Evolutionary conservation across 1,140 invertebrate species (phyloP), one percentile per base, ranked within the genome.

Genomic region (Akabosia matsudoensis): DNA sequence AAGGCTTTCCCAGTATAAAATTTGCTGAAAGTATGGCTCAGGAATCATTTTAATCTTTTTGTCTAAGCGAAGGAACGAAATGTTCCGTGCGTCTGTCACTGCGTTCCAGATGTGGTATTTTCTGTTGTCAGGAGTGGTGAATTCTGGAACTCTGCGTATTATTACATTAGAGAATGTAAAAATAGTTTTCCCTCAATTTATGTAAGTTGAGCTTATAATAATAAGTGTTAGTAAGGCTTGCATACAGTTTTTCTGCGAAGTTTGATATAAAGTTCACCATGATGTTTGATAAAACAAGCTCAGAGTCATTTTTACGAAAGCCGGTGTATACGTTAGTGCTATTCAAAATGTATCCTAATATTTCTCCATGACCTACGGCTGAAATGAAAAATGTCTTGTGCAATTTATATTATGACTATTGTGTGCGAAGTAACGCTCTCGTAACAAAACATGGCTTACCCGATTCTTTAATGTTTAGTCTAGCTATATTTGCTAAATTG

Each of bases 11-110:
- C 78, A 79, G 70, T 76, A 79, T 22, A 51, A 16, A n/a, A 77
- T 72, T 30, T 75, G 45, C 3, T 79, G 16, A 4, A 52, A 18
- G 33, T 73, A 76, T 4, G 78, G 78, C 16, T 77, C 64, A 24
- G 64, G 64, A 51, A 77, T 76, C 78, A 79, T 79, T 70, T 73
- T 77, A n/a, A 79, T 75, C 0, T 79, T 16, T 51, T 51, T 71
- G n/a, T 33, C 33, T 24, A 79, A 54, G 0, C n/a, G 56, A 28
- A 79, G 74, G 24, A 77, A 79, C 16, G 67, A 70, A 2, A 77
- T 37, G 10, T 79, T 37, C 18, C 73, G 33, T 33, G 75, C 52
- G 34, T 74, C 54, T 2, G 13, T 54, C 3, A 79, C 54, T 1
- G 72, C 64, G 18, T 61, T 34, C 78, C 78, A 79, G 7, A 77